These are phyloP conservation scores for Vulpes lagopus DNA, from an alignment of 2,113 vertebrate genomes.

Conservation along the genomic window DNA sequence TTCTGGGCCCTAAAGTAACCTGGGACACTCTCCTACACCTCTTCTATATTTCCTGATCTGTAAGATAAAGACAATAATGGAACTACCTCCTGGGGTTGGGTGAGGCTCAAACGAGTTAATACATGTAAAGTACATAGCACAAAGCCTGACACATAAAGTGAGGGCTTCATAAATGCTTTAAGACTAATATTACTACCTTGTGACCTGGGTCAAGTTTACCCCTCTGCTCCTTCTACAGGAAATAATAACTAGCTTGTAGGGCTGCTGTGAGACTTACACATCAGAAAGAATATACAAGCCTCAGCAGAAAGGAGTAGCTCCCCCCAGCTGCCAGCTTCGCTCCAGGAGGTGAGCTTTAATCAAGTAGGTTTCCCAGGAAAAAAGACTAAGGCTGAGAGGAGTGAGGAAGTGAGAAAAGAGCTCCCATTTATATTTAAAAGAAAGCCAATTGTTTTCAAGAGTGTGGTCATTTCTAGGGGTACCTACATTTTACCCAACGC, in stretches of 20 bases:
- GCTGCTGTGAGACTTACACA: not conserved
- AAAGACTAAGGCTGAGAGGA: not conserved
- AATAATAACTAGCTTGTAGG: constrained; percentile 33
- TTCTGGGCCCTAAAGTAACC: not conserved
- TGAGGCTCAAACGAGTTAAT: not conserved
- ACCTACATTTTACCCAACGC: not conserved
- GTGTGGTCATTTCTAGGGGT: not conserved
- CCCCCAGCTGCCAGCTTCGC: not conserved
- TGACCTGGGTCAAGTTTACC: constrained; percentile 18
- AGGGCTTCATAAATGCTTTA: not conserved
- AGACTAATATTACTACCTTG: not conserved
- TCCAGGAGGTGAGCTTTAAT: not conserved
- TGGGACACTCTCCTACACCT: not conserved
- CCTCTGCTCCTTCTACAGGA: not conserved
- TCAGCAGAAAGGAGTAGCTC: not conserved
- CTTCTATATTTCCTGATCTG: not conserved
- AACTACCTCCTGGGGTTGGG: not conserved
- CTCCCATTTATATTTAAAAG: not conserved
- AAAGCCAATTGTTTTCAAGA: not conserved
- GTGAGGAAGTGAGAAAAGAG: not conserved
- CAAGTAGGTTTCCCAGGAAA: not conserved
- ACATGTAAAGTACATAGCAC: not conserved
- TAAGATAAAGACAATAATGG: not conserved
- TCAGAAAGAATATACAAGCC: not conserved
- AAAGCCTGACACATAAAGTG: not conserved